Evolutionary conservation across 1,140 invertebrate genomes (phyloP).

Genomic region (Solenopsis fugax): DNA sequence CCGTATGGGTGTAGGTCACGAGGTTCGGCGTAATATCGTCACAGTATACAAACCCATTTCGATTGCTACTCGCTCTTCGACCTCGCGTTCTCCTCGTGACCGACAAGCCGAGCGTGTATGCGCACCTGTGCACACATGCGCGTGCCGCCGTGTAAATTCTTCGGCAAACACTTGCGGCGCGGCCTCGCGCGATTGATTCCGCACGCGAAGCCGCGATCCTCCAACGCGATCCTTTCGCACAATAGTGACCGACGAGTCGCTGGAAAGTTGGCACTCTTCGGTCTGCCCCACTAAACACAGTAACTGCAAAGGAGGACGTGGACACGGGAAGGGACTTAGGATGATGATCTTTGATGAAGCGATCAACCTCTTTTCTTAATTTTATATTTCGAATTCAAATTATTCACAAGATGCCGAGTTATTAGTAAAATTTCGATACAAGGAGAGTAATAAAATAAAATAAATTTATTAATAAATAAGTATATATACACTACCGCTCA

Average conservation of each 20-base stretch:
- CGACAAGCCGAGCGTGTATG: constrained; percentile 28
- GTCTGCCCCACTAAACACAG: constrained; percentile 26
- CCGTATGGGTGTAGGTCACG: constrained; percentile 33
- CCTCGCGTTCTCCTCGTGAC: constrained; percentile 46
- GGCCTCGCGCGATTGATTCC: constrained; percentile 58
- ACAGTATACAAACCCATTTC: constrained; percentile 39
- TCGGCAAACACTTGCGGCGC: constrained; percentile 49
- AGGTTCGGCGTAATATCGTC: constrained; percentile 39
- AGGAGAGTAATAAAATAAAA: neutral
- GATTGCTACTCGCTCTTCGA: constrained; percentile 38
- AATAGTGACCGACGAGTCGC: constrained; percentile 41
- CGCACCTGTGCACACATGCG: constrained; percentile 53
- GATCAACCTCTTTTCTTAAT: neutral
- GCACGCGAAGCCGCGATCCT: constrained; percentile 49
- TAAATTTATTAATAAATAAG: neutral
- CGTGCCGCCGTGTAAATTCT: constrained; percentile 50
- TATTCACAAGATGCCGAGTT: neutral
- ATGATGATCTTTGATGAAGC: neutral
- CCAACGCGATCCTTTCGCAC: constrained; percentile 28
- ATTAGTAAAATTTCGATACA: neutral
- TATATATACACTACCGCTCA: too few species aligned
- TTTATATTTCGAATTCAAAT: constrained; percentile 5
- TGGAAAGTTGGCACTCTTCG: constrained; percentile 59
- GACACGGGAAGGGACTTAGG: constrained; percentile 14
- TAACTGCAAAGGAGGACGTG: constrained; percentile 26